Evolutionary conservation across 2,113 vertebrate genomes (phyloP).

Genomic region (Heteronetta atricapilla): DNA sequence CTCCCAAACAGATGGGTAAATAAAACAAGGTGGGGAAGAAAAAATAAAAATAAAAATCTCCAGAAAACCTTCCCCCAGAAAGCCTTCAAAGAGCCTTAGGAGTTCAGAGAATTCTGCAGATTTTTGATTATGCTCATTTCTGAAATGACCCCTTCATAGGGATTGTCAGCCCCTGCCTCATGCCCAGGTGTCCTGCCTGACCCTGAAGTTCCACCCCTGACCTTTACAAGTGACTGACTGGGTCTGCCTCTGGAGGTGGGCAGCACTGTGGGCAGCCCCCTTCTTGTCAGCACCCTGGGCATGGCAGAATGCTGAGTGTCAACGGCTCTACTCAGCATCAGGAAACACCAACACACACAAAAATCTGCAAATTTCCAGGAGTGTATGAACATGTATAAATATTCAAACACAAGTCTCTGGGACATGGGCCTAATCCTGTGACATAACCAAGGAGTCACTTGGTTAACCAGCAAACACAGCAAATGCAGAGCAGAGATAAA

Average conservation of each 20-base stretch:
- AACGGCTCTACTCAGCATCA: neutral
- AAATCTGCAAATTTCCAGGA: accelerated
- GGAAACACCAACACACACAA: accelerated
- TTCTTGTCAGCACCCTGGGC: neutral
- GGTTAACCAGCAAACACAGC: neutral
- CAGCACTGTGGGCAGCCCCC: neutral
- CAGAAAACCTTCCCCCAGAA: neutral
- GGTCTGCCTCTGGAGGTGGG: neutral
- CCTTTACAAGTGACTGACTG: neutral
- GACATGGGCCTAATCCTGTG: neutral
- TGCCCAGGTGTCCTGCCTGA: neutral
- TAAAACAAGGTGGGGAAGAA: neutral
- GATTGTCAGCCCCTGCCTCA: neutral
- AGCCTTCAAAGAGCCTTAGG: neutral
- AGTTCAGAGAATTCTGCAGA: neutral
- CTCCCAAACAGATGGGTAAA: neutral
- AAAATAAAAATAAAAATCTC: neutral
- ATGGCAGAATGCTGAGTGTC: neutral
- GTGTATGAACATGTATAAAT: neutral
- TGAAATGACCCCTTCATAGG: neutral
- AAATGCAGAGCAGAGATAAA: neutral
- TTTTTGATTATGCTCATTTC: neutral
- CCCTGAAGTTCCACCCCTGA: neutral
- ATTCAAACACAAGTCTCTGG: neutral
- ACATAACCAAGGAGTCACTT: neutral